Evolutionary conservation across 2,888 invertebrate genomes (phyloP), one percentile per base, ranked within the genome.

Genomic region (Cryptophagus acutangulus): DNA sequence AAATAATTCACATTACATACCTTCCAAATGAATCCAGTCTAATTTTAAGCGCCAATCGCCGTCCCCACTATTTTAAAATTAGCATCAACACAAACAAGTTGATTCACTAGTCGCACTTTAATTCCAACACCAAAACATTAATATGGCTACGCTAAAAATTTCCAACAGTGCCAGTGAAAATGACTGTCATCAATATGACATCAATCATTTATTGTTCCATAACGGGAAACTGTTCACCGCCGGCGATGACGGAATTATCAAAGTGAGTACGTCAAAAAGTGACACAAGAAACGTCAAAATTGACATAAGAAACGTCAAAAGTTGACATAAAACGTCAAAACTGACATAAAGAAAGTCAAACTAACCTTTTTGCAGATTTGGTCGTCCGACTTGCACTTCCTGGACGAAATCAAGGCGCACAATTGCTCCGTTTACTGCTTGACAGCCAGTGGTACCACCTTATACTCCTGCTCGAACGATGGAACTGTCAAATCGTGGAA

Each of bases 401-500:
- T 69, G 3, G 58, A 60, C 8, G 71, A 73, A 57, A 65, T 72
- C 9, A 47, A 71, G 45, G 82, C 82, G 3, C 82, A 82, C 58
- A 71, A 71, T 5, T 76, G 76, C 10, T 78, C 79, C 40, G 69
- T 77, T 28, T 81, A 75, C 62, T 75, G 77, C n/a, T 51, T 82
- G 42, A 72, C 77, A n/a, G 73, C 75, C 1, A 69, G 67, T 12
- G 71, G 71, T 12, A 71, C 72, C 17, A 71, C 75, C 4, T 53
- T 76, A 2, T 82, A 77, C 61, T 77, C 82, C 1, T 72, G 78
- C 26, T 81, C 81, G 2, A 79, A 79, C 46, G 83, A 82, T 52
- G 78, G 78, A 2, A 76, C 75, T 3, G 71, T 82, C 14, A 74
- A 74, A 54, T 69, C 75, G 2, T 82, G 80, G 78, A 68, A 72